Base-by-base conservation (phyloP, 2,113 vertebrate genomes). In the Carettochelys insculpta region DNA sequence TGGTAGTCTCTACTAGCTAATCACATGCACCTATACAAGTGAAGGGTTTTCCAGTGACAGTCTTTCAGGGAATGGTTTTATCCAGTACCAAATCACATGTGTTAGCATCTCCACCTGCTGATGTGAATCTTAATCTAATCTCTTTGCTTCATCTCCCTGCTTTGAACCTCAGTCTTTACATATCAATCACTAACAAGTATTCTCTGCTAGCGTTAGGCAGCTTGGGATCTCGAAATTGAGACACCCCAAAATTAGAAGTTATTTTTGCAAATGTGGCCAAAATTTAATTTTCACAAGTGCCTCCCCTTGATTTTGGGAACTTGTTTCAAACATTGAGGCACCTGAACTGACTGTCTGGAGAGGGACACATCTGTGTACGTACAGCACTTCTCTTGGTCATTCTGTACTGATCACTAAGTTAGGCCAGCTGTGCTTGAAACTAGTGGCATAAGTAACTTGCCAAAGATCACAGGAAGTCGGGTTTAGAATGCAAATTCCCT, bases 141-240 rank as follows among this genome's bases (percentile, higher is more conserved):
- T 75, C 0, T 0, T 1, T 9, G 34, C 17, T 65, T 17, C 38
- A 34, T 65, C 65, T 77, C 1, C 0, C 19, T 4, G 3, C 20
- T 41, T 53, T 56, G 12, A 38, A 12, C 68, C 34, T 34, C 61
- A 38, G 16, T 58, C 50, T 75, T 19, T 73, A 22, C 16, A 22
- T 38, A 47, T 27, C 14, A 22, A 27, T 2, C 1, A 1, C 12
- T 73, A 8, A 11, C 91, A 19, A 65, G 76, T 17, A 22, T 13
- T 47, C 82, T 76, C n/a, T 68, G 61, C 61, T 68, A 45, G 71
- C 27, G 22, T 25, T 75, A 27, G 71, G 16, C 41, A 29, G 41
- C 11, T 29, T 3, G 7, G 71, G 25, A 43, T 45, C 12, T 14
- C 11, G 24, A 27, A 75, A 27, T 3, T 29, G 43, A 45, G 41